Base-by-base conservation (phyloP, 2,888 invertebrate species). In the Dioctria rufipes region DNA sequence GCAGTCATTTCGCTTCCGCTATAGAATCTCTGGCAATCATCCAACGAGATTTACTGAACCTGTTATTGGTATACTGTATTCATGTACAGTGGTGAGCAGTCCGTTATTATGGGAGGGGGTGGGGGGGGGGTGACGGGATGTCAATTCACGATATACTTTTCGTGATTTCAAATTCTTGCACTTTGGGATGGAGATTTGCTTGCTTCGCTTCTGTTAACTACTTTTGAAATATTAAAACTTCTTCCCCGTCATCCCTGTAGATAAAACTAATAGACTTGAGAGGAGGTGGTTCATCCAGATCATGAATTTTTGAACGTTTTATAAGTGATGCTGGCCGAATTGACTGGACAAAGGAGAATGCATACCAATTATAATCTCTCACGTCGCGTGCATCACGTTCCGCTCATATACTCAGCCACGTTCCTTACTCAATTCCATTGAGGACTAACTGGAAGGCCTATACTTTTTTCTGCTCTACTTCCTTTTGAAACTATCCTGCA, bases 41-140 rank as follows among this genome's bases (percentile, higher is more conserved):
- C 77, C 77, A 77, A 77, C 73, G 43, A 58, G 73, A 73, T 73
- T 73, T 73, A 60, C 73, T 69, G 51, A 39, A 37, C 61, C 39
- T 39, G 37, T 37, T 39, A 61, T 61, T 25, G 58, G n/a, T 61
- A 61, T 61, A 61, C 37, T 46, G 49, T 46, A 46, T 46, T 9
- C 9, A 9, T 46, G 49, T 9, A 46, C 49, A 46, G 5, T 9
- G 25, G 25, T 2, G 25, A 2, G 25, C 25, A 25, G 25, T 25
- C 25, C 25, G 25, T 25, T 25, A 25, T 25, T 25, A 25, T 25
- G 25, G 25, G 25, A 25, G 25, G 25, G 49, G 49, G 49, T 46
- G 4, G 49, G 9, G 49, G 5, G 49, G 49, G 49, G 49, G 49
- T 46, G 1, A 46, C 3, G 5, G 61, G 11, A 37, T 3, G 37